Base-by-base conservation (phyloP, 2,888 invertebrate genomes). In the Cheilosia grossa region DNA sequence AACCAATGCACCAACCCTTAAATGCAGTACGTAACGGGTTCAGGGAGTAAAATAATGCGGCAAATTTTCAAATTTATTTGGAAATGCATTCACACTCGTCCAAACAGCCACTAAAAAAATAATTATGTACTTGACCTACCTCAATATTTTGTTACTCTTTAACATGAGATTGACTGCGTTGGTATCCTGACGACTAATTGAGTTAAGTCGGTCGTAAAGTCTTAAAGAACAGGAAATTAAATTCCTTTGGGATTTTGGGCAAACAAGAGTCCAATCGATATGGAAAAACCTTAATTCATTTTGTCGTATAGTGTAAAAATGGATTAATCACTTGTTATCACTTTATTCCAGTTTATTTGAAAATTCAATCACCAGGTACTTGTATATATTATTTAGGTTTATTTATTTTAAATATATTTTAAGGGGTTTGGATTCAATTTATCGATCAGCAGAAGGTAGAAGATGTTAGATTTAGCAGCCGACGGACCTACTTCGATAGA, bases 361-460 rank as follows among this genome's bases (percentile, higher is more conserved):
- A 67, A 61, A 13, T 51, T 61, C 7, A 54, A 56, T 75, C 56
- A 72, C 77, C 66, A 77, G 70, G 64, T 70, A 82, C 81, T 79
- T 40, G 17, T 64, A 42, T 67, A 24, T 19, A 7, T 61, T 10
- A 37, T 17, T 49, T 6, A 56, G 13, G 24, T 37, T 73, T 58
- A 24, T 13, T 6, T 40, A n/a, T 19, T 58, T 49, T 30, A 30
- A 58, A 17, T 63, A 7, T 37, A 40, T 44, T 73, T 49, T 56
- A 15, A 10, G 33, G 37, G 58, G 47, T 44, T 53, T 10, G 5
- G 21, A n/a, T 24, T 15, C 4, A 74, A 58, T 56, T 27, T 49
- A 74, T 74, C 74, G 74, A 74, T 58, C 47, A 58, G 49, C 49
- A 49, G 40, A 66, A 40, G 24, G 64, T 56, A 30, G 21, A n/a